A percentile compares a stretch with the other conserved stretches of the same genome.
These are phyloP conservation scores for Enteromius fasciolatus DNA, from an alignment of 2,797 vertebrate species.

Conservation along the genomic window DNA sequence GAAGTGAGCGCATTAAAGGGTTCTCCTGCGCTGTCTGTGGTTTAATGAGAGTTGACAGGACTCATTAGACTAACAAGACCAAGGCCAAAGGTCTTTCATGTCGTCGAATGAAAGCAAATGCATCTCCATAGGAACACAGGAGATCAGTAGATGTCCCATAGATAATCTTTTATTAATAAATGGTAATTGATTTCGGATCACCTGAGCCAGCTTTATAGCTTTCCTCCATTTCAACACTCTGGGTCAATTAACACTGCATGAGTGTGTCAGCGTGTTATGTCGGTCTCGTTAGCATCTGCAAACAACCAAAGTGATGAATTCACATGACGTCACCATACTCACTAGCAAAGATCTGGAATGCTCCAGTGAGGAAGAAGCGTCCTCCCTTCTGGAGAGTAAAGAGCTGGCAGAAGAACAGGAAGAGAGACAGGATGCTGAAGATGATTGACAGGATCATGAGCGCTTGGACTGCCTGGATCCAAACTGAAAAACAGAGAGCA, in stretches of 20 bases:
- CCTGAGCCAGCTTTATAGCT: neutral
- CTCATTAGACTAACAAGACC: conserved; percentile 40
- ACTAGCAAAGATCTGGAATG: conserved; percentile 96
- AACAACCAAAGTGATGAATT: neutral
- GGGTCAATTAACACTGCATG: neutral
- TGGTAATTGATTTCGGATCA: conserved; percentile 11
- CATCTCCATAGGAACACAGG: conserved; percentile 8
- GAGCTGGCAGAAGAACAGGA: conserved; percentile 98
- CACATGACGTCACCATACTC: conserved; percentile 68
- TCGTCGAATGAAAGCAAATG: conserved; percentile 6
- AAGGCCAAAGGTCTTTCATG: conserved; percentile 37
- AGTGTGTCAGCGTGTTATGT: neutral
- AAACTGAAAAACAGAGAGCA: conserved; percentile 76
- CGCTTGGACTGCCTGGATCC: conserved; percentile 96
- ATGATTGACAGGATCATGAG: conserved; percentile 97
- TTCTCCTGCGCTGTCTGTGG: conserved; percentile 27
- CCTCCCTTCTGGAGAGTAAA: conserved; percentile 97
- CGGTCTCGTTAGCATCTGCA: conserved; percentile 14
- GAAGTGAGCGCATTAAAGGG: conserved; percentile 37
- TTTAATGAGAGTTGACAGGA: conserved; percentile 43
- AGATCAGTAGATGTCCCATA: conserved; percentile 15
- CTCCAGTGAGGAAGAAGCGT: conserved; percentile 93
- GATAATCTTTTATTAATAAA: conserved; percentile 27
- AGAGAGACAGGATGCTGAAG: conserved; percentile 92
- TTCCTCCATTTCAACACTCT: neutral